A percentile compares a stretch with the other conserved stretches of the same genome.
phyloP scores from a whole-genome alignment of 2,797 vertebrate species.

The Carcharodon carcharias region DNA sequence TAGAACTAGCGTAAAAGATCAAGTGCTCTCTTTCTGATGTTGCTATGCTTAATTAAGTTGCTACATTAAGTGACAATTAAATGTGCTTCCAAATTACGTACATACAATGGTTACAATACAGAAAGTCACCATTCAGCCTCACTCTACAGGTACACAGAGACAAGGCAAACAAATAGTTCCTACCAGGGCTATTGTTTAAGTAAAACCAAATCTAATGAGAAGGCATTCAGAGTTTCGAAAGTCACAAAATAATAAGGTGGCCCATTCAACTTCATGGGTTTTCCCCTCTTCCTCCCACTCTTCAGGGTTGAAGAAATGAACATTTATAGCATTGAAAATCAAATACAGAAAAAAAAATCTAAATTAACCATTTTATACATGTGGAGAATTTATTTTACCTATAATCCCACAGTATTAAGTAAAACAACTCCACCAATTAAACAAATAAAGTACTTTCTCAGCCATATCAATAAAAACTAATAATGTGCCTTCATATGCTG shows the following conservation, averaged over 20 bases:
- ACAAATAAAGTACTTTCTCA: background rate
- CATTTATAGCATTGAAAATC: background rate
- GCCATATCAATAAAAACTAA: background rate
- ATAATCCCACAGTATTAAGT: no score
- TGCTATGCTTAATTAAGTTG: background rate
- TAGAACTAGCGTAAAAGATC: background rate
- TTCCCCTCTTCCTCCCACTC: background rate
- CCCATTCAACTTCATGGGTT: background rate
- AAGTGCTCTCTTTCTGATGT: background rate
- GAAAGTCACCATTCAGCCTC: background rate
- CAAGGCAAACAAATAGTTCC: background rate
- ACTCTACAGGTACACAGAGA: background rate
- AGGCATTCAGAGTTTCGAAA: background rate
- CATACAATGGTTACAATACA: background rate
- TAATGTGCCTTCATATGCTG: background rate
- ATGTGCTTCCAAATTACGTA: background rate
- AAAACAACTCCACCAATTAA: background rate
- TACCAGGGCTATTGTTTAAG: background rate
- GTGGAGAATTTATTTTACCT: background rate
- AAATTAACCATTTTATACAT: background rate
- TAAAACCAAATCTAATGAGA: background rate
- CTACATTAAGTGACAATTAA: background rate
- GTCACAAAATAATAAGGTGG: background rate
- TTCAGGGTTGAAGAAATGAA: background rate
- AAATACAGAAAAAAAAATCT: background rate